These are phyloP conservation scores for Bugulina stolonifera DNA, from an alignment of 2,888 invertebrate genomes.

Conservation along the genomic window DNA sequence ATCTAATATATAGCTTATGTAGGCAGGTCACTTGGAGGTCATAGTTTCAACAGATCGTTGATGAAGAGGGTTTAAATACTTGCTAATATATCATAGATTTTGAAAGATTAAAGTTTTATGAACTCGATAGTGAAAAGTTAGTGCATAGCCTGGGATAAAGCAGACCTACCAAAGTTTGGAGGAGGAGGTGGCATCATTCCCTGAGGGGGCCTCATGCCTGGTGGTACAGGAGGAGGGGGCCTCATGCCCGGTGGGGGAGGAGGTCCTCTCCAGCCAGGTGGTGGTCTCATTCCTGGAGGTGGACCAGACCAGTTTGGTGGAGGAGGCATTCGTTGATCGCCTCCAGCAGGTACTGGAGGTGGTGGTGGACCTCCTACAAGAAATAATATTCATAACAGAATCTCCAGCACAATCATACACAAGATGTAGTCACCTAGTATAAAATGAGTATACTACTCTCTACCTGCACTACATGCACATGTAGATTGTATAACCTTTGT, in stretches of 20 bases:
- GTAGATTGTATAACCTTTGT: too few relatives aligned
- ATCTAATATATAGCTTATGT: too few relatives aligned
- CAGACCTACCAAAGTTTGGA: constrained; percentile 27
- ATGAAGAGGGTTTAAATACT: too few relatives aligned
- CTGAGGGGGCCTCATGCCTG: constrained; percentile 18
- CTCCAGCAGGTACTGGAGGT: not conserved
- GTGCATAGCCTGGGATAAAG: too few relatives aligned
- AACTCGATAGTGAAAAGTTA: too few relatives aligned
- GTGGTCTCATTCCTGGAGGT: constrained; percentile 32
- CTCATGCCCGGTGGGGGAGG: constrained; percentile 30
- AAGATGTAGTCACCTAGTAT: not conserved
- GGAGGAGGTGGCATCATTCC: constrained; percentile 29
- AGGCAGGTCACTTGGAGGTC: too few relatives aligned
- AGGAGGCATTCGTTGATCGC: constrained; percentile 1
- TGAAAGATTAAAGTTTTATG: too few relatives aligned
- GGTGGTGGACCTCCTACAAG: constrained; percentile 17
- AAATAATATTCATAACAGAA: not conserved
- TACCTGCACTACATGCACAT: too few relatives aligned
- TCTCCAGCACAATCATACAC: not conserved
- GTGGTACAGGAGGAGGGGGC: constrained; percentile 28
- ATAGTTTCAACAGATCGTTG: too few relatives aligned
- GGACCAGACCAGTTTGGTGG: constrained; percentile 27
- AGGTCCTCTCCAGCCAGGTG: constrained; percentile 41
- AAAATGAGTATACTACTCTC: too few relatives aligned
- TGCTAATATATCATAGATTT: too few relatives aligned